Conservation (phyloP, 2,797 vertebrate genomes). For the Pseudomugil tenellus region DNA sequence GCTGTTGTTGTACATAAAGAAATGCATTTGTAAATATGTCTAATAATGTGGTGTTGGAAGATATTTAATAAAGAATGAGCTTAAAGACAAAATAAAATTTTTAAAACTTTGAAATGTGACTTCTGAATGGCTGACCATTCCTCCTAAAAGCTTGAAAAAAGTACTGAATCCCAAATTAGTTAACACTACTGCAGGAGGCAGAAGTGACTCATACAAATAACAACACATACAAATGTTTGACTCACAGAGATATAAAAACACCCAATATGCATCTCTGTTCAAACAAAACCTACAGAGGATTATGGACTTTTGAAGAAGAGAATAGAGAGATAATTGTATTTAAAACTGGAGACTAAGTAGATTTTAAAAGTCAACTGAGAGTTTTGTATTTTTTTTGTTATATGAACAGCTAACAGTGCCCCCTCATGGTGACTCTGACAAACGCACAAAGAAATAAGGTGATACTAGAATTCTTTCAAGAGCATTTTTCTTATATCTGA, state of each 20-base stretch:
- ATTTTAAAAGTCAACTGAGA: slow-evolving; percentile 7
- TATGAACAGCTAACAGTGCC: slow-evolving; percentile 68
- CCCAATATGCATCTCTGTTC: slow-evolving; percentile 10
- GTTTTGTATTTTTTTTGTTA: slow-evolving; percentile 20
- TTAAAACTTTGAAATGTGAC: slow-evolving; percentile 48
- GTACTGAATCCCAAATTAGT: slow-evolving; percentile 33
- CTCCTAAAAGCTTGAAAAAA: slow-evolving; percentile 22
- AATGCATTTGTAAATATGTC: slow-evolving; percentile 1
- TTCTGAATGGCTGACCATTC: slow-evolving; percentile 27
- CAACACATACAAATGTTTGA: slow-evolving; percentile 31
- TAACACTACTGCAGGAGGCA: slow-evolving; percentile 35
- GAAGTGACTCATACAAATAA: slow-evolving; percentile 55
- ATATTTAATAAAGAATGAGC: slow-evolving; percentile 25
- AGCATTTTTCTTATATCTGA: slow-evolving; percentile 3
- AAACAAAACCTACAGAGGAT: slow-evolving; percentile 13
- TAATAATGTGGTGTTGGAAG: slow-evolving; percentile 7
- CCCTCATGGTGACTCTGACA: slow-evolving; percentile 62
- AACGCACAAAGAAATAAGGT: slow-evolving; percentile 33
- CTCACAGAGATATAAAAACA: slow-evolving; percentile 25
- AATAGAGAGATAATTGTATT: slow-evolving; percentile 8
- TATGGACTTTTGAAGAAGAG: slow-evolving; percentile 21
- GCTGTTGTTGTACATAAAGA: slow-evolving; percentile 78
- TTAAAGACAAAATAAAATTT: slow-evolving; percentile 27
- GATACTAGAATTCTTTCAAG: not conserved
- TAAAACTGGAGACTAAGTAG: not conserved